Evolutionary conservation across 2,113 vertebrate species (phyloP).

Genomic region (Phycodurus eques): DNA sequence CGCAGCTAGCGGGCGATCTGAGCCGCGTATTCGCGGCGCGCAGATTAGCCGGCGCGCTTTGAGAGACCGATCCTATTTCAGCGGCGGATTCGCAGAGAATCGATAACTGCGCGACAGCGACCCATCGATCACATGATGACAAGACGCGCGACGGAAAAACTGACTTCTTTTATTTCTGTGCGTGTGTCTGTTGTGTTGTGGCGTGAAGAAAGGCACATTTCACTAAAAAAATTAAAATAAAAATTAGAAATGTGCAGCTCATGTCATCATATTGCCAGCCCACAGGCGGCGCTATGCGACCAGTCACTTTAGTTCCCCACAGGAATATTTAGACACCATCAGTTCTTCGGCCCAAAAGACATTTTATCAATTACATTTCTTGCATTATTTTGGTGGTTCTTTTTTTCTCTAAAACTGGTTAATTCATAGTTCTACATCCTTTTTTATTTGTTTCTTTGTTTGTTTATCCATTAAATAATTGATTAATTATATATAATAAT

Average conservation of each 20-base stretch:
- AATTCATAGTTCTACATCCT: too few relatives aligned
- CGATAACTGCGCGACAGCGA: conserved; percentile 60
- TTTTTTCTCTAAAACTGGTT: too few relatives aligned
- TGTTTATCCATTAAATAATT: too few relatives aligned
- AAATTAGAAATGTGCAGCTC: neutral
- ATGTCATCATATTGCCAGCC: neutral
- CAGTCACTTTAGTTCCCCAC: too few relatives aligned
- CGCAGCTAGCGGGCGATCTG: conserved; percentile 51
- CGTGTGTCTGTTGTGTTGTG: neutral
- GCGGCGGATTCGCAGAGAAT: conserved; percentile 55
- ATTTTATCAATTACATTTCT: too few relatives aligned
- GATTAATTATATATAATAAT: too few relatives aligned
- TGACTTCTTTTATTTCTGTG: conserved; percentile 38
- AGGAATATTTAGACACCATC: too few relatives aligned
- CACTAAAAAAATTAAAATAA: too few relatives aligned
- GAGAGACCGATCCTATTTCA: conserved; percentile 56
- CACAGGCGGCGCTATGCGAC: too few relatives aligned
- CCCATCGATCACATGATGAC: conserved; percentile 59
- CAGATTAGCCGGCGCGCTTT: conserved; percentile 62
- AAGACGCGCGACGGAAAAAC: conserved; percentile 49
- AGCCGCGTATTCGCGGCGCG: conserved; percentile 50
- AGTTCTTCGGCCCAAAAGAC: too few relatives aligned
- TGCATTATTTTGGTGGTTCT: too few relatives aligned
- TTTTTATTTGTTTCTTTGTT: too few relatives aligned
- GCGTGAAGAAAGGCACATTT: neutral